Base-by-base conservation (phyloP, 2,113 vertebrate species). In the Danionella cerebrum region DNA sequence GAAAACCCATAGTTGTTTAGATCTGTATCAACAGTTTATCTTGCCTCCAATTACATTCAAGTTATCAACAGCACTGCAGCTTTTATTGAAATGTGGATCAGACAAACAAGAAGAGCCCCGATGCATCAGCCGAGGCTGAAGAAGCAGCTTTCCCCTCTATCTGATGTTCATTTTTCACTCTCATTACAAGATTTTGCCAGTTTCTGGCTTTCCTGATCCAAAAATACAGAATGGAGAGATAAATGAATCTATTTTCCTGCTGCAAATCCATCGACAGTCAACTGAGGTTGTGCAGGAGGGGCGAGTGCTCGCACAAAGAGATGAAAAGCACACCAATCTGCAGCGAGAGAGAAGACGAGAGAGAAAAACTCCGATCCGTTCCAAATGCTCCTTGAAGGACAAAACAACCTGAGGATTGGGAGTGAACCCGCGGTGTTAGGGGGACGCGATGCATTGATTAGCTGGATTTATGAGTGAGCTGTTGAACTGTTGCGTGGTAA, bases 271-370 rank as follows among this genome's bases (percentile, higher is more conserved):
- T 70, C 42, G 44, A 64, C 53, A 52, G 57, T 45, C 51, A 52
- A 75, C 64, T 45, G 44, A 71, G 45, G 58, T 1, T 18, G 75
- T 39, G 33, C 31, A 63, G 59, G 58, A 72, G 69, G 72, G 72
- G 69, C 68, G 60, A 48, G 69, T 65, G 58, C 41, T 62, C 54
- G 65, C 72, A 39, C 69, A 77, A 63, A 77, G 67, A 77, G 68
- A 35, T 35, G 39, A 71, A 72, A 62, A n/a, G n/a, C n/a, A n/a
- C n/a, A n/a, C n/a, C 22, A 33, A 65, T 51, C 54, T 70, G 27
- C 14, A 4, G 25, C 16, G 27, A 60, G 39, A 44, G 42, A 35
- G 48, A 57, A 57, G 41, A 41, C 51, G 45, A 21, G 4, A 39
- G 27, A 2, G 22, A 31, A 22, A 53, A 22, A 53, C 39, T 12